A percentile compares a stretch with the other conserved stretches of the same genome.
phyloP scores from a whole-genome alignment of 2,888 invertebrate species.

The Drosophila meridionalis region DNA sequence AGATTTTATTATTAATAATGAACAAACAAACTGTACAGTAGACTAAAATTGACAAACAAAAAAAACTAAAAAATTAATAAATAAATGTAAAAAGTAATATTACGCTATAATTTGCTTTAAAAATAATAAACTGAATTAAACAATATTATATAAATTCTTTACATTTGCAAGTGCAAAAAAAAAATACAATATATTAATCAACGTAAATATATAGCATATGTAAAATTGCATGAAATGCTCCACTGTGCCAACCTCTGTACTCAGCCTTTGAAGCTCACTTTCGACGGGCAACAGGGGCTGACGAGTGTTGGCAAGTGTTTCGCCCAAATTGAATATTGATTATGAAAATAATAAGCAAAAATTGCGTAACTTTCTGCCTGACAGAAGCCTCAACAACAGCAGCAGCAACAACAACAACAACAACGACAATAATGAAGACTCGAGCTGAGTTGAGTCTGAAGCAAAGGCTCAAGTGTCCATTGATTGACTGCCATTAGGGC shows the following conservation, averaged over 20 bases:
- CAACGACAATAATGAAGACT: background rate
- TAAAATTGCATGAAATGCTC: background rate
- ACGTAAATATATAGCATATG: too few species aligned
- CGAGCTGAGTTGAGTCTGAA: constrained; percentile 15
- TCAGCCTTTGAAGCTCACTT: constrained; percentile 69
- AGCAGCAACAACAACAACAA: constrained; percentile 23
- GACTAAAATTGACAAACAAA: too few species aligned
- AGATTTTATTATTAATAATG: too few species aligned
- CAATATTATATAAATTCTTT: too few species aligned
- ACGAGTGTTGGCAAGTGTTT: constrained; percentile 72
- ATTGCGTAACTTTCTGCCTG: constrained; percentile 78
- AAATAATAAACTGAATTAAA: too few species aligned
- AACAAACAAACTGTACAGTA: too few species aligned
- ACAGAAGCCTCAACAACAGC: constrained; percentile 54
- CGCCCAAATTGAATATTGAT: constrained; percentile 80
- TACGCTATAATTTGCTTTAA: too few species aligned
- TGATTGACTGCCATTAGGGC: constrained; percentile 81
- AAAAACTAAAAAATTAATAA: too few species aligned
- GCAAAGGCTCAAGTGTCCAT: constrained; percentile 78
- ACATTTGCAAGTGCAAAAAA: too few species aligned
- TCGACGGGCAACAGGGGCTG: constrained; percentile 33
- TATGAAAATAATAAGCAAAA: constrained; percentile 82
- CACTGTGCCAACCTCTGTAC: constrained; percentile 47
- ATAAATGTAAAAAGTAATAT: too few species aligned
- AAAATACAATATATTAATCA: too few species aligned